These are phyloP conservation scores for Notechis scutatus DNA, from an alignment of 2,113 vertebrate genomes.

Conservation along the genomic window DNA sequence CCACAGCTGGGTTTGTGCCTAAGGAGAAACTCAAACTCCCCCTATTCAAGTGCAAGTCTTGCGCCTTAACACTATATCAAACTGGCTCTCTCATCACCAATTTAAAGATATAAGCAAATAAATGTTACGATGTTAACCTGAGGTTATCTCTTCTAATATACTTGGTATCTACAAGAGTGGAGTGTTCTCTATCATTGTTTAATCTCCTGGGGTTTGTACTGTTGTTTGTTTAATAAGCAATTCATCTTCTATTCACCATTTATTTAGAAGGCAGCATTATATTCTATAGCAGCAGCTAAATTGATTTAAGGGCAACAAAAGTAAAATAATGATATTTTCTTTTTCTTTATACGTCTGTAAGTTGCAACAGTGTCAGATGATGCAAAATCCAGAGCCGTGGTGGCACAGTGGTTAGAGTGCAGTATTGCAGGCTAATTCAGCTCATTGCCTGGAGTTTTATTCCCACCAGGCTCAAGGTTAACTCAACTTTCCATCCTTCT, in stretches of 20 bases:
- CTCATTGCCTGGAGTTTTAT: no score
- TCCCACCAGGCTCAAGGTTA: no score
- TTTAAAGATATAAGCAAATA: slow-evolving; percentile 16
- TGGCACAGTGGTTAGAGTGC: no score
- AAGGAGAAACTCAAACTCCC: neutral
- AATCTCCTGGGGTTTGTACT: neutral
- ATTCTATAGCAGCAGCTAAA: neutral
- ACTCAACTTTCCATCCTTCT: no score
- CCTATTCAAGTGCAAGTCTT: neutral
- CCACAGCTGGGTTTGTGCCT: neutral
- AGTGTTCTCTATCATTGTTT: neutral
- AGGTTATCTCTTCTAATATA: neutral
- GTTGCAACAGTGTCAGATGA: neutral
- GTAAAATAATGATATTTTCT: neutral
- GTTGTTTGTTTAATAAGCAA: neutral
- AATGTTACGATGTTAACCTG: neutral
- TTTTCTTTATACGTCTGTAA: no score
- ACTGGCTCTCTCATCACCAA: neutral
- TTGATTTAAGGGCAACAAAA: neutral
- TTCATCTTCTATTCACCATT: neutral
- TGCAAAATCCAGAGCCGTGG: neutral
- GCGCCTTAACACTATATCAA: neutral
- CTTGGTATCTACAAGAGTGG: neutral
- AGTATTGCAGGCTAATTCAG: no score
- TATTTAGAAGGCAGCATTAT: neutral